These are phyloP conservation scores for Leptarthrus brevirostris DNA, from an alignment of 2,888 invertebrate species.

Conservation along the genomic window DNA sequence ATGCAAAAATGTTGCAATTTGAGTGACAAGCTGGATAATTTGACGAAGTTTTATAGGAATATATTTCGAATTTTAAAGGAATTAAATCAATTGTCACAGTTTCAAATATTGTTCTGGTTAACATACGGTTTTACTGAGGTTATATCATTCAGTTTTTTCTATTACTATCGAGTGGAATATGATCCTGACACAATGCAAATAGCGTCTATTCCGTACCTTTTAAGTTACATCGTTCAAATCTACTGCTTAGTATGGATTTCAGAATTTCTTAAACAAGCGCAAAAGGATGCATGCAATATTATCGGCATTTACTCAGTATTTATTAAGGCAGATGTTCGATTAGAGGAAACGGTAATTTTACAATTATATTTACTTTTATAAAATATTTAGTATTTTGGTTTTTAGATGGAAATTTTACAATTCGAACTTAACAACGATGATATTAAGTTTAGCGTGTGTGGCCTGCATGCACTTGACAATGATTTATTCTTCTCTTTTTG, in stretches of 20 bases:
- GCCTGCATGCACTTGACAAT: neutral
- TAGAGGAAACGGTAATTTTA: constrained; percentile 36
- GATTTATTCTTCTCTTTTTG: constrained; percentile 26
- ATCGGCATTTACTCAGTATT: neutral
- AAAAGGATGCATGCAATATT: neutral
- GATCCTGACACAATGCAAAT: neutral
- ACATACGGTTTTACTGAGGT: constrained; percentile 13
- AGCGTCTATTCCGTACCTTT: neutral
- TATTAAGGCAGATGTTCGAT: neutral
- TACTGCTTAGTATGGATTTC: constrained; percentile 18
- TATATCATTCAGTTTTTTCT: constrained; percentile 1
- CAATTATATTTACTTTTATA: no score
- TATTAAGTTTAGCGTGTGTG: constrained; percentile 15
- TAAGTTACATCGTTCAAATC: neutral
- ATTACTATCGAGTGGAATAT: constrained; percentile 2
- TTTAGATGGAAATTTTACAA: constrained; percentile 9
- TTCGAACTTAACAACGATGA: neutral
- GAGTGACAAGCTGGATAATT: constrained; percentile 1
- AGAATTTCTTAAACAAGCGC: neutral
- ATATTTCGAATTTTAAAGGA: constrained; percentile 1
- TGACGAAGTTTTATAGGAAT: neutral
- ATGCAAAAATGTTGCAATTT: constrained; percentile 26
- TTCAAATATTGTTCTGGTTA: constrained; percentile 25
- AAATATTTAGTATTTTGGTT: no score
- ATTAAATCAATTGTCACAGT: constrained; percentile 11